These are phyloP conservation scores for Ceyx melanurus DNA, from an alignment of 2,113 vertebrate species.

Conservation along the genomic window DNA sequence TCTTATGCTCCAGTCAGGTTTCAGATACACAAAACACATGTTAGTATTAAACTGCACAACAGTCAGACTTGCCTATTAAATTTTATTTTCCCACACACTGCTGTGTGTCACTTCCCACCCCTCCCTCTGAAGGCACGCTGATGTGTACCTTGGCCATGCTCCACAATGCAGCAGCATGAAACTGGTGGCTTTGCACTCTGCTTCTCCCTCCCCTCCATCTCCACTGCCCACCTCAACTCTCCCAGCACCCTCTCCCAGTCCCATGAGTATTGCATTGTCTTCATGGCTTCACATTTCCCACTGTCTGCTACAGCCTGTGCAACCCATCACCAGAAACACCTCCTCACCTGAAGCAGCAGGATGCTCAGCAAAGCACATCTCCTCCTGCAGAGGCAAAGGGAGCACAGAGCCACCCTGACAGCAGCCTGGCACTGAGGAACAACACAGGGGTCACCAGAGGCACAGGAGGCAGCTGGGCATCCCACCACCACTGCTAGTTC, in stretches of 20 bases:
- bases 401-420: not conserved
- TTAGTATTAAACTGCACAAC: fast-evolving
- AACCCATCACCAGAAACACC: constrained; percentile 8
- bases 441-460: not conserved
- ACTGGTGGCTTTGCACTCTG: not conserved
- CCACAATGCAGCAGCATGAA: not conserved
- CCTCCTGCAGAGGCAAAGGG: not conserved
- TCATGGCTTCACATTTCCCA: not conserved
- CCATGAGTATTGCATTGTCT: not conserved
- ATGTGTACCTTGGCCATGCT: not conserved
- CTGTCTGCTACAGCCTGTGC: not conserved
- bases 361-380: not conserved
- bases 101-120: not conserved
- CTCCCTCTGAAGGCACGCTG: not conserved
- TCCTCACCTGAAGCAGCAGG: not conserved
- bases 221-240: not conserved
- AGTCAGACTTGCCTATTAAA: not conserved
- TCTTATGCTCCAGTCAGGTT: not conserved
- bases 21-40: not conserved
- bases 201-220: not conserved
- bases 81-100: not conserved
- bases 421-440: not conserved
- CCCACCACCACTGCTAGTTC: not conserved
- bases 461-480: not conserved
- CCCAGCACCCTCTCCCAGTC: not conserved